Percentiles rank a stretch among this genome's conserved stretches.
phyloP scores from a whole-genome alignment of 1,140 invertebrate species.

The Papilio xuthus region DNA sequence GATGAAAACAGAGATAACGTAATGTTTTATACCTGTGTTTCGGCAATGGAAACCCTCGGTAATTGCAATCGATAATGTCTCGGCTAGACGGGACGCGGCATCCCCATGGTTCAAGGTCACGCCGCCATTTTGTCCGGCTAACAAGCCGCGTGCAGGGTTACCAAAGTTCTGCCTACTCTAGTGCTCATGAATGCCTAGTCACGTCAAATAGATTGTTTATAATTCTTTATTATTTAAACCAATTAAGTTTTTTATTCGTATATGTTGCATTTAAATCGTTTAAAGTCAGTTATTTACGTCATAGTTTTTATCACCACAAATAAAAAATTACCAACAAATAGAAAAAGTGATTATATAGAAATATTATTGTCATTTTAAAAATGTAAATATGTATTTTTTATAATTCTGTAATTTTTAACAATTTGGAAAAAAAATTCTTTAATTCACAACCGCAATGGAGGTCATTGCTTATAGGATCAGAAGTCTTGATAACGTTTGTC shows the following conservation, averaged over 20 bases:
- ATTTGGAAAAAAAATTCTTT: neutral
- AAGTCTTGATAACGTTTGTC: neutral
- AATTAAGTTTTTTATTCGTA: too few species aligned
- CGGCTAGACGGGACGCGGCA: constrained; percentile 18
- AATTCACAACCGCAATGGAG: neutral
- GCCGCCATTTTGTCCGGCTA: constrained; percentile 23
- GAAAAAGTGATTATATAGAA: too few species aligned
- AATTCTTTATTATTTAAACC: too few species aligned
- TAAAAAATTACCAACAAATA: too few species aligned
- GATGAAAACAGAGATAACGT: neutral
- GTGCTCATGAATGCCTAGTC: neutral
- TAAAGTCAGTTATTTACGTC: too few species aligned
- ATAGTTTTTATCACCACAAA: too few species aligned
- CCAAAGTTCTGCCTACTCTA: neutral
- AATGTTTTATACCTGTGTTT: neutral
- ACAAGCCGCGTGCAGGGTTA: neutral
- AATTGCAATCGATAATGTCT: neutral
- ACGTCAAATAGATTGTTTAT: neutral
- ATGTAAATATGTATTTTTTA: too few species aligned
- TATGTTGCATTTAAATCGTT: too few species aligned
- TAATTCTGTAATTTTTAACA: neutral
- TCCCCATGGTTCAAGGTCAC: constrained; percentile 15
- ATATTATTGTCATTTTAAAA: too few species aligned
- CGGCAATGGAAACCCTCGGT: neutral
- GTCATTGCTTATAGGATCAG: neutral